Conservation (phyloP, 2,113 vertebrate genomes). For the Alethe castanea region DNA sequence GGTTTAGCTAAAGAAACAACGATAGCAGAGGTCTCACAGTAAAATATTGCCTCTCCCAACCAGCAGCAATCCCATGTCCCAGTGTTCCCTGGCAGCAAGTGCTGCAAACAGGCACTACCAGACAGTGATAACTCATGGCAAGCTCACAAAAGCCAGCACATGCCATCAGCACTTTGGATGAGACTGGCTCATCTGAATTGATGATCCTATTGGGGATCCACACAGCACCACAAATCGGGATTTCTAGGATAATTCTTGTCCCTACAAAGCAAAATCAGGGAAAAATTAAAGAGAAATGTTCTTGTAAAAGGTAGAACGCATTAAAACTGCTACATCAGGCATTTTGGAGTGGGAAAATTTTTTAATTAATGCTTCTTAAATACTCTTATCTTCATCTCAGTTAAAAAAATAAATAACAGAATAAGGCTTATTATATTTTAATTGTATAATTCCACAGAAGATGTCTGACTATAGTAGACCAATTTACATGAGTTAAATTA, state of each 20-base stretch:
- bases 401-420: background rate
- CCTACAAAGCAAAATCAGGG: background rate
- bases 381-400: background rate
- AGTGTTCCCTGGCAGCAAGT: rapidly evolving
- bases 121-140: background rate
- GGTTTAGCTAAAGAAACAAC: background rate
- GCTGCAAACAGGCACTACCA: background rate
- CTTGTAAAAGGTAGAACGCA: background rate
- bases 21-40: background rate
- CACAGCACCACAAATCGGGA: rapidly evolving
- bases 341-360: background rate
- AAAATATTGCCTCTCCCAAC: background rate
- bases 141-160: background rate
- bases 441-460: background rate
- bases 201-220: background rate
- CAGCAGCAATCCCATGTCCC: rapidly evolving
- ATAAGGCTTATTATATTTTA: background rate
- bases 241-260: background rate
- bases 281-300: background rate
- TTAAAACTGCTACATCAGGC: background rate
- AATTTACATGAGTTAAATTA: background rate
- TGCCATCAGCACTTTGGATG: background rate
- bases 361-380: background rate
- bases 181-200: background rate
- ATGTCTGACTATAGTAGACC: background rate